Evolutionary conservation across 2,888 invertebrate species (phyloP), one percentile per base, ranked within the genome.

Genomic region (Strigamia transsilvanica): DNA sequence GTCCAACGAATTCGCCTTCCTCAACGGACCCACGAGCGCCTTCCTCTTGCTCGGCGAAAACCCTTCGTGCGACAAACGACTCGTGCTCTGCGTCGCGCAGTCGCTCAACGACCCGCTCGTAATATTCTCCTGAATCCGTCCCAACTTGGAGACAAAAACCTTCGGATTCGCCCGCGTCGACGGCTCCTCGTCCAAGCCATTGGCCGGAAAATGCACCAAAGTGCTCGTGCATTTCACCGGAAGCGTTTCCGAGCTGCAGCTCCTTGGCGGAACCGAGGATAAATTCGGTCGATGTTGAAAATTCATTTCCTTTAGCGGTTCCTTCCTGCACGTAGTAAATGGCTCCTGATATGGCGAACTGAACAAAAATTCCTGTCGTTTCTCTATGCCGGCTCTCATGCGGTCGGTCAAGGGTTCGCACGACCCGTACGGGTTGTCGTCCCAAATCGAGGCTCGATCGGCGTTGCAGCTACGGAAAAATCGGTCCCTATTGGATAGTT

Each of bases 311-410:
- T 51, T 42, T 10, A 32, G 21, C 42, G 80, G 79, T 32, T 79
- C 79, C 46, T 46, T 46, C 46, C 46, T 4, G 12, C 13, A 42
- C 0, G 42, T 1, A 2, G 42, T 15, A 61, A 61, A 61, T 6
- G 61, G 23, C 18, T 61, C 61, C 7, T 61, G 18, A 10, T 6
- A 51, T 27, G 79, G 27, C 4, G 83, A 42, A 15, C 81, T 79
- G 15, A 82, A 34, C 83, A 96, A 90, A 88, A 96, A 96, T 86
- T 95, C 95, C 87, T 96, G 95, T 88, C 96, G 96, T 87, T 95
- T 94, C 87, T 95, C 95, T 86, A 94, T 92, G 86, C 94, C 95
- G 88, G 94, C 94, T 85, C 94, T 91, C 87, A 94, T 87, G 79
- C 87, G 85, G 78, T 85, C 86, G 73, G 87, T 87, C 81, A 88